Conservation (phyloP, 2,113 vertebrate species). For the Gymnarchus niloticus region DNA sequence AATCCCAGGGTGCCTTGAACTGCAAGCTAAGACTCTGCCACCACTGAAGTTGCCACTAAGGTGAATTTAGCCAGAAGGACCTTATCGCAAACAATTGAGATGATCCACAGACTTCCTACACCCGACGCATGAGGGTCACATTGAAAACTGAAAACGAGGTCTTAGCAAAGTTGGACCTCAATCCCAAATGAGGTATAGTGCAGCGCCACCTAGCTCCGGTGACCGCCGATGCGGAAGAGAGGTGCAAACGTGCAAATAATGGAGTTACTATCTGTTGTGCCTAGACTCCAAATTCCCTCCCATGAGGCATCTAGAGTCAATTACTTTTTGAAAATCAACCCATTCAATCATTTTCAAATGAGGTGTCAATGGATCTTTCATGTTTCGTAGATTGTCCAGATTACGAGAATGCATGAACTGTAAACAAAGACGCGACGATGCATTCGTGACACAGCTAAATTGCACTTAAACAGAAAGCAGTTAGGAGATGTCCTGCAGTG, state of each 20-base stretch:
- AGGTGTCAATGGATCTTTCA: background rate
- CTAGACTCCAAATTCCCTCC: too few relatives aligned
- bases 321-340: background rate
- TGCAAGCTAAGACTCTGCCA: background rate
- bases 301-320: background rate
- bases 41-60: background rate
- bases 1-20: background rate
- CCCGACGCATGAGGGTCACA: background rate
- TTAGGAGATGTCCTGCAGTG: background rate
- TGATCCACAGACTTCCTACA: background rate
- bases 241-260: background rate
- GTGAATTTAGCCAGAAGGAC: background rate
- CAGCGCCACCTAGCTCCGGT: background rate
- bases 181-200: background rate
- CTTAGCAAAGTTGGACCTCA: background rate
- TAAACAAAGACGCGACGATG: background rate
- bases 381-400: background rate
- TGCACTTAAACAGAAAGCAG: background rate
- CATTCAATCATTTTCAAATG: background rate
- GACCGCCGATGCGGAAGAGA: background rate
- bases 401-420: background rate
- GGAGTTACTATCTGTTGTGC: background rate
- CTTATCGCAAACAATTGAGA: background rate
- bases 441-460: background rate
- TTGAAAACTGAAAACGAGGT: background rate